Conservation (phyloP, 2,113 vertebrate genomes). For the Chelonoidis abingdonii region DNA sequence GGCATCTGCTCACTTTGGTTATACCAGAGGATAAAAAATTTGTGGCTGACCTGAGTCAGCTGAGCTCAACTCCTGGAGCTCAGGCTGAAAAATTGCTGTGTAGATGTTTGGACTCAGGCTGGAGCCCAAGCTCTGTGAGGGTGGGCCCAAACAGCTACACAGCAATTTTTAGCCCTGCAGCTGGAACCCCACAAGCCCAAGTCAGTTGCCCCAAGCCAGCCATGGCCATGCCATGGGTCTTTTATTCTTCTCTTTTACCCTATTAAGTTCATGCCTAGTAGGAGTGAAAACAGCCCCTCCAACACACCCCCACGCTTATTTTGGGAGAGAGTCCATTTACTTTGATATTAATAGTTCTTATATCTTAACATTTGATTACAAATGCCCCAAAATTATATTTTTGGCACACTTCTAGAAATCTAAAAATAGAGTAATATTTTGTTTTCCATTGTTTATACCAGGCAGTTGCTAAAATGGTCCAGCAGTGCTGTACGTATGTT, state of each 20-base stretch:
- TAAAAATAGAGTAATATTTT: not conserved
- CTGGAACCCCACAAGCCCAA: not conserved
- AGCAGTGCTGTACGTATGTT: constrained; percentile 96
- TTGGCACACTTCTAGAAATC: not conserved
- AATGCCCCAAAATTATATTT: not conserved
- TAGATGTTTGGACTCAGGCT: not conserved
- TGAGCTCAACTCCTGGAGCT: not conserved
- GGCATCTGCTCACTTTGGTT: not conserved
- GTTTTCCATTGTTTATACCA: constrained; percentile 67
- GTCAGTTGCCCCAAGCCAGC: not conserved
- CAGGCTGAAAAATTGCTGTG: not conserved
- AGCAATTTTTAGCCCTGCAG: not conserved
- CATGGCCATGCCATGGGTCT: no score
- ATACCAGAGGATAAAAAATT: not conserved
- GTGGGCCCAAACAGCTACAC: not conserved
- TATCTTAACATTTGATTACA: not conserved
- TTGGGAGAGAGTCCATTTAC: not conserved
- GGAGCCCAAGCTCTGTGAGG: no score
- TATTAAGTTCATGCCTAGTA: not conserved
- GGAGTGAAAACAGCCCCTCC: not conserved
- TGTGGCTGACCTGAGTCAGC: not conserved
- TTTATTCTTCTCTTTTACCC: no score
- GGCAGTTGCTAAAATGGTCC: constrained; percentile 99
- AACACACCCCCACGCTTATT: not conserved
- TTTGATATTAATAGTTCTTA: not conserved